Base-by-base conservation (phyloP, 2,888 invertebrate species). In the Temnothorax ravouxi region DNA sequence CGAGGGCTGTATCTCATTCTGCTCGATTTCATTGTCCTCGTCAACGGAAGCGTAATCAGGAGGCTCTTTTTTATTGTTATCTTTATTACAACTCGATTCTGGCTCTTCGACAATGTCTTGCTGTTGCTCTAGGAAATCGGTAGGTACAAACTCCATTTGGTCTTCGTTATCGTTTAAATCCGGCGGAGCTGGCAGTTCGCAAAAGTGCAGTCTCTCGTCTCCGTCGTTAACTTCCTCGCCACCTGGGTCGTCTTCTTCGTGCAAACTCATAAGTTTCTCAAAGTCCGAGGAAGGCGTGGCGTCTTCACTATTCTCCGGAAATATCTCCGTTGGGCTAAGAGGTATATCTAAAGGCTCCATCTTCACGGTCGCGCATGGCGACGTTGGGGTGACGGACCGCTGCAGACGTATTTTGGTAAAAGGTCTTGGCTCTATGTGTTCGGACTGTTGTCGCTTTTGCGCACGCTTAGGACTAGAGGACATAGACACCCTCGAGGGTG, bases 101-200 rank as follows among this genome's bases (percentile, higher is more conserved):
- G 91, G 88, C 69, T 94, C 94, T 66, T 94, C 95, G 3, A 93
- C 91, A 47, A 94, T 94, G 38, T 94, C 94, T 67, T 94, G 94
- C 89, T 94, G 94, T 84, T 95, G 95, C 21, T 94, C 95, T 61
- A 95, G 90, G 89, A 95, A 95, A 82, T 95, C 95, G n/a, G 95
- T 94, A 8, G 95, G 95, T 69, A 95, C 94, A 74, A 95, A 95
- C 91, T 95, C 95, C 94, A 94, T 93, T 41, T 93, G 94, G 67
- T 94, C 94, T 64, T 94, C 94, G 50, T 85, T 90, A 74, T 93
- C 94, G 72, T 93, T 93, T 21, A 91, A 89, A 79, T 94, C 93
- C 1, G 92, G 90, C 4, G 92, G 91, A 6, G 88, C 92, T 25
- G 93, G 86, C 61, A 93, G 82, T 38, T 91, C 92, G 69, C 91